A percentile compares a stretch with the other conserved stretches of the same genome.
Conservation (phyloP, 2,888 invertebrate genomes). For the Cephus sareptanus region DNA sequence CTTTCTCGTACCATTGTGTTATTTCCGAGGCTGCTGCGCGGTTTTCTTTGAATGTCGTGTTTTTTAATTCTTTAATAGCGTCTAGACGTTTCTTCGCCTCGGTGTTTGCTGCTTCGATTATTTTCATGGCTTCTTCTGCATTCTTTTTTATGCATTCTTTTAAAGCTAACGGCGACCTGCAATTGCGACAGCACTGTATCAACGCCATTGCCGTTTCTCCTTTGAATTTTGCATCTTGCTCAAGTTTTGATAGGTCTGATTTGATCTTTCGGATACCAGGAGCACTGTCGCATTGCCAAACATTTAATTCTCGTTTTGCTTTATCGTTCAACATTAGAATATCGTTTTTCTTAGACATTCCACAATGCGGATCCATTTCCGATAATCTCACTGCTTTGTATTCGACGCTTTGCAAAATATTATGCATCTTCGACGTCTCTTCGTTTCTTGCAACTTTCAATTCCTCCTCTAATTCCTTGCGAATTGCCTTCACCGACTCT, state of each 20-base stretch:
- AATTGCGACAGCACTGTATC: conserved; percentile 27
- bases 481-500: conserved; percentile 11
- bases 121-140: conserved; percentile 21
- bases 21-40: conserved; percentile 16
- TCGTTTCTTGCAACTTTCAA: conserved; percentile 15
- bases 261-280: conserved; percentile 20
- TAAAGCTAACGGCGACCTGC: conserved; percentile 23
- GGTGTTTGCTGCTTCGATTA: conserved; percentile 24
- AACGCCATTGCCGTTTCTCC: conserved; percentile 22
- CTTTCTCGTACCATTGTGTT: conserved; percentile 24
- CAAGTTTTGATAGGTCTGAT: conserved; percentile 20
- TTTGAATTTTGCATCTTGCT: conserved; percentile 14
- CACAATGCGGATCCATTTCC: conserved; percentile 30
- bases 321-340: conserved; percentile 30
- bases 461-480: conserved; percentile 17
- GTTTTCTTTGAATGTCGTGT: conserved; percentile 18
- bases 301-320: conserved; percentile 22
- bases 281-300: conserved; percentile 16
- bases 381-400: conserved; percentile 28
- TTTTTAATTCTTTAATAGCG: conserved; percentile 22
- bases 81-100: background rate
- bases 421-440: conserved; percentile 22
- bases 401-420: conserved; percentile 21
- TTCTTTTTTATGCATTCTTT: conserved; percentile 30
- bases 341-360: conserved; percentile 29